These are phyloP conservation scores for Hirtodrosophila confusa DNA, from an alignment of 2,888 invertebrate genomes.

Conservation along the genomic window DNA sequence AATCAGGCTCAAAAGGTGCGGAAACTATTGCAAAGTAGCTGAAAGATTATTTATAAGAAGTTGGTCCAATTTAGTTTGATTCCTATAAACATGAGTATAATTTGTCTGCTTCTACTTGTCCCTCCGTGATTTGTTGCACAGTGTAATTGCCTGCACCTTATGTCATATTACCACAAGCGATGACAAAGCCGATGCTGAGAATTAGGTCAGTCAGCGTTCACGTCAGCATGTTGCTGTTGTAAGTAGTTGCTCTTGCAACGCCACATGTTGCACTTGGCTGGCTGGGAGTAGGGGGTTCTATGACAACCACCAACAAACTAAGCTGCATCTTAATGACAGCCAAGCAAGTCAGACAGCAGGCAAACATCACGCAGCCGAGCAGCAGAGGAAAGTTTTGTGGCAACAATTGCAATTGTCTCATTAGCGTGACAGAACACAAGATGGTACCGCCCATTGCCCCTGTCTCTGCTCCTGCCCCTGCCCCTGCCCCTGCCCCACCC, in stretches of 20 bases:
- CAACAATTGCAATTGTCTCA: constrained; percentile 78
- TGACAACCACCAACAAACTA: constrained; percentile 30
- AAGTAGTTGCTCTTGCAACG: constrained; percentile 31
- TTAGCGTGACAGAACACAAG: constrained; percentile 70
- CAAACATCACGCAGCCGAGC: constrained; percentile 14
- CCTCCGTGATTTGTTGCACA: constrained; percentile 38
- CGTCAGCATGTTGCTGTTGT: constrained; percentile 63
- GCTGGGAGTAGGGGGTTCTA: constrained; percentile 11
- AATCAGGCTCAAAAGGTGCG: no score
- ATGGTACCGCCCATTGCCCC: constrained; percentile 1
- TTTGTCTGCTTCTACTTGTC: no score
- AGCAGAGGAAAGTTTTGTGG: constrained; percentile 59
- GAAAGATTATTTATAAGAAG: no score
- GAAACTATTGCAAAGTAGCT: no score
- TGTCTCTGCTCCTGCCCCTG: no score
- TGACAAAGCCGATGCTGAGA: constrained; percentile 57
- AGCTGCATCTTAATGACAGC: constrained; percentile 68
- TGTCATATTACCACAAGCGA: constrained; percentile 74
- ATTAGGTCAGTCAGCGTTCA: constrained; percentile 61
- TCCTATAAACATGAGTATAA: no score
- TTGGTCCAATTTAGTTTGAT: no score
- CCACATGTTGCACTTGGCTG: constrained; percentile 48
- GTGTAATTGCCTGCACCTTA: constrained; percentile 72
- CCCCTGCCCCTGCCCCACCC: constrained; percentile 18
- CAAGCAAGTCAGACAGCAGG: constrained; percentile 39